phyloP scores from a whole-genome alignment of 2,888 invertebrate genomes.

The Cantharis rustica region DNA sequence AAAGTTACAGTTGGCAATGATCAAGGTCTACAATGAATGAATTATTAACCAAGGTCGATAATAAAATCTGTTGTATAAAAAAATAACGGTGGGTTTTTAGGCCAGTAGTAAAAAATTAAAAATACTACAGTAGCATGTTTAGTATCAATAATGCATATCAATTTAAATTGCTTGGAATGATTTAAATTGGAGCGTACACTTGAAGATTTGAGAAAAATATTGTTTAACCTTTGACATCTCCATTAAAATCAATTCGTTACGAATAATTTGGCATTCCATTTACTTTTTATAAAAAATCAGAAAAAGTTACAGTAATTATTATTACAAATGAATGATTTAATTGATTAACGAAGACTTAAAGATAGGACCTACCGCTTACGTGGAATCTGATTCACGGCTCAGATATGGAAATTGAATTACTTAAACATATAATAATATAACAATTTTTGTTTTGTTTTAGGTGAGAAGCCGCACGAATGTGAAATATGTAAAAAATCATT shows the following conservation, averaged over 20 bases:
- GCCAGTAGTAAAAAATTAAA: too few relatives aligned
- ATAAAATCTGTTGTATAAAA: too few relatives aligned
- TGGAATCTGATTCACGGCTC: too few relatives aligned
- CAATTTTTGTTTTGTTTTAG: slow-evolving; percentile 57
- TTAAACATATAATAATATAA: too few relatives aligned
- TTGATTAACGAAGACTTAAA: too few relatives aligned
- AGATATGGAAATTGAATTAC: too few relatives aligned
- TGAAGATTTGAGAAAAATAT: not conserved
- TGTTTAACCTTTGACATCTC: not conserved
- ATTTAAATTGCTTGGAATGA: not conserved
- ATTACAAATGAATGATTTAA: not conserved
- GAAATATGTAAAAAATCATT: slow-evolving; percentile 93
- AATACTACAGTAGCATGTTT: not conserved
- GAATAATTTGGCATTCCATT: not conserved
- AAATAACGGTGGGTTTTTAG: too few relatives aligned
- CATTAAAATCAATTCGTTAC: not conserved
- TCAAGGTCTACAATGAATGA: too few relatives aligned
- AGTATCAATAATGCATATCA: not conserved
- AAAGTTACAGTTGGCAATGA: too few relatives aligned
- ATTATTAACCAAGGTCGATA: too few relatives aligned
- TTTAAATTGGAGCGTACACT: not conserved
- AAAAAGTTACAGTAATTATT: not conserved
- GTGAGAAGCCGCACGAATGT: slow-evolving; percentile 91
- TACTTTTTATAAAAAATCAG: not conserved
- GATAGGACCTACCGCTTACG: not conserved